Base-by-base conservation (phyloP, 2,888 invertebrate genomes). In the Arrhopalites spinosus region DNA sequence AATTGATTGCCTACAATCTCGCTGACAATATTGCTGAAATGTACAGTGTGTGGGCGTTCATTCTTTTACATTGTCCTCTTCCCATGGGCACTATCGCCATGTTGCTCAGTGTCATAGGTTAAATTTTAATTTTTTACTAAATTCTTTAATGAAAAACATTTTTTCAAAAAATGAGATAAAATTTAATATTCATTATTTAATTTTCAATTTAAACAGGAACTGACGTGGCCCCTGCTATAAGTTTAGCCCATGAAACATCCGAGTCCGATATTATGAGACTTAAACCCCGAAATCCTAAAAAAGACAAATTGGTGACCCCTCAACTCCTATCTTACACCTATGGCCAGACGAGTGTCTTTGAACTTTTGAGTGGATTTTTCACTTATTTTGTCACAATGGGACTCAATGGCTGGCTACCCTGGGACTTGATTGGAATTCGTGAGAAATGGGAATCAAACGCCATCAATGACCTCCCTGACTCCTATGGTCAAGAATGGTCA, bases 21-120 rank as follows among this genome's bases (percentile, higher is more conserved):
- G 96, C 97, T 83, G 96, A 96, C 82, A 98, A 98, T 89, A 97
- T 98, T 87, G 97, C 97, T 81, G 97, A 98, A 88, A 97, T 98
- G 86, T 95, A 86, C 7, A 64, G 77, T 43, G 79, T 81, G 3
- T 78, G 76, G 79, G 27, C 80, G 5, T 82, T 82, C 45, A 79
- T 82, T 25, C 72, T 81, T 15, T 56, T 83, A 11, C 61, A 79
- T 11, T 85, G 88, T 79, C 88, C 88, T 3, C 84, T 88, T 53
- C 87, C 88, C 0, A 84, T 88, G 77, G 87, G 87, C 76, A 73
- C 74, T 15, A 74, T 74, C 7, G 59, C 59, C 2, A 88, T 88
- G 83, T 84, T 88, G 79, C 36, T 87, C 84, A 87, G 87, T 79
- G 87, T 88, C 78, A 83, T 87, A 78, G 88, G 87, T 79, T 7